Conservation (phyloP, 2,797 vertebrate genomes). For the Pipistrellus pygmaeus region DNA sequence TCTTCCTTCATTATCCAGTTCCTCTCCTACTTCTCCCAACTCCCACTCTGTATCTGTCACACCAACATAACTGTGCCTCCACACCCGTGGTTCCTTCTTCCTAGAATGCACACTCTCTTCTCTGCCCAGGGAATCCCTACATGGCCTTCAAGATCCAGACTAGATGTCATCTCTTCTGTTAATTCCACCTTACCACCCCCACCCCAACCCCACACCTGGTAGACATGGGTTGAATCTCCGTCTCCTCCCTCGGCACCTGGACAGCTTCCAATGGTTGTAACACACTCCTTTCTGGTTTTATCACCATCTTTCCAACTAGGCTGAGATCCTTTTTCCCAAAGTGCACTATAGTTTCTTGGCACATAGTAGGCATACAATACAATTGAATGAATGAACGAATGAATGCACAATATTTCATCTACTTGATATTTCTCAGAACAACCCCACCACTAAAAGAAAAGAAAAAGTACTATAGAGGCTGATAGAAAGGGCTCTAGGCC, state of each 20-base stretch:
- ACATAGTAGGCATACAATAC: not conserved
- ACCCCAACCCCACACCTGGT: not conserved
- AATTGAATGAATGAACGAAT: not conserved
- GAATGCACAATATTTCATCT: not conserved
- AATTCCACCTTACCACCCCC: not conserved
- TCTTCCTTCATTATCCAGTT: not conserved
- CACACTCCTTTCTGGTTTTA: not conserved
- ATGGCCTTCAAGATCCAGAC: not conserved
- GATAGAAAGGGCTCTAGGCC: not conserved
- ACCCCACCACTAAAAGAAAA: conserved; percentile 3
- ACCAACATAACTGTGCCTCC: not conserved
- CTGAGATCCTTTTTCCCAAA: conserved; percentile 26
- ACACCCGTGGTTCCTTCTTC: not conserved
- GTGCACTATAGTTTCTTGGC: not conserved
- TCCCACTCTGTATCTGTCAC: not conserved
- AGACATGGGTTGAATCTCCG: not conserved
- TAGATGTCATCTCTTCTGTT: not conserved
- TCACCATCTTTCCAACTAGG: not conserved
- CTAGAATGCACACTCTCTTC: not conserved
- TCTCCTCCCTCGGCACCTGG: not conserved
- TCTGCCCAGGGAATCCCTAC: not conserved
- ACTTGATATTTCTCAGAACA: conserved; percentile 14
- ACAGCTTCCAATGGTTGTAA: not conserved
- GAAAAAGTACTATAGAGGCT: not conserved
- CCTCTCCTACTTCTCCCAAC: not conserved